Evolutionary conservation across 2,113 vertebrate genomes (phyloP).

Genomic region (Trogon surrucura): DNA sequence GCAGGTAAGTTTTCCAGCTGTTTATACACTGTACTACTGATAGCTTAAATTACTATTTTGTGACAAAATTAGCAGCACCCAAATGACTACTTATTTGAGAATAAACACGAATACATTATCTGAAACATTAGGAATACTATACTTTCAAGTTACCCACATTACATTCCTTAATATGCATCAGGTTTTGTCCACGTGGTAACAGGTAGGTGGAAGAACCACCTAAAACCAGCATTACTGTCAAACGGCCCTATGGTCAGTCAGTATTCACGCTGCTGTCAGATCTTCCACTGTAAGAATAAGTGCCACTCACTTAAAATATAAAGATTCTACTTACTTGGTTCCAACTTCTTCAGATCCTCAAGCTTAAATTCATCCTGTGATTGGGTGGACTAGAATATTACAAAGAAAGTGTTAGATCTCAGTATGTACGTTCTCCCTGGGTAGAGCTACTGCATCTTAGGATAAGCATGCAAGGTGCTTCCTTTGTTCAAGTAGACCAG

Average conservation of each 20-base stretch:
- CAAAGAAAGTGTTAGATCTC: slow-evolving; percentile 43
- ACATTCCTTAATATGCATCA: neutral
- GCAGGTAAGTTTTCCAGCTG: neutral
- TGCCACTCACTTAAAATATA: neutral
- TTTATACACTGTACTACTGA: neutral
- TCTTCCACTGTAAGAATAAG: neutral
- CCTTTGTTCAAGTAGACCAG: neutral
- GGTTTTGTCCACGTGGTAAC: neutral
- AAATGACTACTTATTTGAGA: neutral
- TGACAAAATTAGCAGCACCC: neutral
- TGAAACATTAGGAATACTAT: neutral
- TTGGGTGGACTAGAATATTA: slow-evolving; percentile 84
- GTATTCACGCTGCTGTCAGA: neutral
- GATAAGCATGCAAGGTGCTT: neutral
- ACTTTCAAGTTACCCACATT: neutral
- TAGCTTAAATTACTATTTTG: neutral
- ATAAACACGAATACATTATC: neutral
- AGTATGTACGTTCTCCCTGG: neutral
- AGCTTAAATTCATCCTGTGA: slow-evolving; percentile 94
- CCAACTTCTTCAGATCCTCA: slow-evolving; percentile 96
- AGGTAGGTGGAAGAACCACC: neutral
- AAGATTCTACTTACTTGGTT: slow-evolving; percentile 86
- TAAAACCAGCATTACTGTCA: neutral
- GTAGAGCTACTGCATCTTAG: neutral
- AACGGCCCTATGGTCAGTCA: neutral